Percentiles rank a stretch among this genome's conserved stretches.
phyloP scores from a whole-genome alignment of 2,797 vertebrate species.

The Trematomus bernacchii region DNA sequence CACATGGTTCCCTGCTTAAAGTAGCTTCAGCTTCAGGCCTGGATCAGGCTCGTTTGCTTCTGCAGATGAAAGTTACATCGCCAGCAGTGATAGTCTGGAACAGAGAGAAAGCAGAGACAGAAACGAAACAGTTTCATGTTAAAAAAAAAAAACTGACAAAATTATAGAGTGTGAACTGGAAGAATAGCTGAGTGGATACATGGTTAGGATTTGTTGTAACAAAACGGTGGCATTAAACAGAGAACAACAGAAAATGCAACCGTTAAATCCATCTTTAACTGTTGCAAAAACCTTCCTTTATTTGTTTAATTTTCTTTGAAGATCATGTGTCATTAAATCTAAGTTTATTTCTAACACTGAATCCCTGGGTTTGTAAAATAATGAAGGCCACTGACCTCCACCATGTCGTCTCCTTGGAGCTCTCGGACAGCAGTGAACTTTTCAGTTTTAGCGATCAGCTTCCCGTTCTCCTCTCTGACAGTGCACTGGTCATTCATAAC shows the following conservation, averaged over 20 bases:
- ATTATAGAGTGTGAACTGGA: too few species aligned
- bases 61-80: conserved; percentile 83
- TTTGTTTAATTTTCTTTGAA: too few species aligned
- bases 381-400: conserved; percentile 83
- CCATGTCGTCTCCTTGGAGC: conserved; percentile 88
- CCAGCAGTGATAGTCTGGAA: conserved; percentile 84
- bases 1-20: background rate
- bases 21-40: background rate
- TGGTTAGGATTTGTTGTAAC: too few species aligned
- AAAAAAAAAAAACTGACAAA: background rate
- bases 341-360: background rate
- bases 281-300: too few species aligned
- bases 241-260: too few species aligned
- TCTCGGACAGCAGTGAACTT: conserved; percentile 87
- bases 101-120: conserved; percentile 1
- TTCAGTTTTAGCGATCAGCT: conserved; percentile 85
- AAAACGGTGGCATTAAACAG: too few species aligned
- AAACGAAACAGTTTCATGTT: background rate
- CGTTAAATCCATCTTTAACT: too few species aligned
- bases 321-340: too few species aligned
- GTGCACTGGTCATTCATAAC: conserved; percentile 77
- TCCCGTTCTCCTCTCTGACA: conserved; percentile 84
- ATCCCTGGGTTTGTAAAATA: background rate
- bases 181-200: too few species aligned
- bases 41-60: conserved; percentile 81